phyloP scores from a whole-genome alignment of 2,888 invertebrate genomes.

The Chydorus sphaericus region DNA sequence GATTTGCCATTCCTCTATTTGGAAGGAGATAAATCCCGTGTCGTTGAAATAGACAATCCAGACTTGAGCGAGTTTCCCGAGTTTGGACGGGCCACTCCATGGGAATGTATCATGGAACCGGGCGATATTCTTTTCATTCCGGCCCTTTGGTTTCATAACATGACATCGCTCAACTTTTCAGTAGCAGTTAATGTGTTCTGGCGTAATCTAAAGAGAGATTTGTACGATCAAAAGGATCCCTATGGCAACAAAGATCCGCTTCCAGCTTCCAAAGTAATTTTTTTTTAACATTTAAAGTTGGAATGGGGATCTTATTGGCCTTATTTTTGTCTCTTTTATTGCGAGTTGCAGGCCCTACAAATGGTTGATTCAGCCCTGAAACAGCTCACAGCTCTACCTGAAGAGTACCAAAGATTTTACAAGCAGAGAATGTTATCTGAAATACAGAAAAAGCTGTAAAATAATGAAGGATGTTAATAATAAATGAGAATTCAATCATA shows the following conservation, averaged over 20 bases:
- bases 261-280: constrained; percentile 29
- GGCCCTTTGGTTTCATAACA: constrained; percentile 42
- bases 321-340: neutral
- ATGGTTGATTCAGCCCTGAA: constrained; percentile 32
- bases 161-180: constrained; percentile 33
- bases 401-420: constrained; percentile 35
- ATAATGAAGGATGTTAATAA: neutral
- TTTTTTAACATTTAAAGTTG: neutral
- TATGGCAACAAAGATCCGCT: constrained; percentile 39
- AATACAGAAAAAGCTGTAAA: constrained; percentile 22
- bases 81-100: constrained; percentile 29
- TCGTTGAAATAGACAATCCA: constrained; percentile 35
- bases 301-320: neutral
- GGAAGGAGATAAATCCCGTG: constrained; percentile 37
- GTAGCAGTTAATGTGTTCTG: constrained; percentile 41
- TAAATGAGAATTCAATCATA: neutral
- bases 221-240: constrained; percentile 37
- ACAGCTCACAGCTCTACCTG: constrained; percentile 31
- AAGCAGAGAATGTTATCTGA: constrained; percentile 28
- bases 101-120: constrained; percentile 30
- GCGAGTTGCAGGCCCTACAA: constrained; percentile 27
- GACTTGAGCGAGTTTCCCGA: constrained; percentile 32
- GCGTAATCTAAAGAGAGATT: constrained; percentile 30
- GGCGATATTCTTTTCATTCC: constrained; percentile 39
- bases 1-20: constrained; percentile 36